phyloP scores from a whole-genome alignment of 2,797 vertebrate genomes.

The Pantherophis alleghaniensis region DNA sequence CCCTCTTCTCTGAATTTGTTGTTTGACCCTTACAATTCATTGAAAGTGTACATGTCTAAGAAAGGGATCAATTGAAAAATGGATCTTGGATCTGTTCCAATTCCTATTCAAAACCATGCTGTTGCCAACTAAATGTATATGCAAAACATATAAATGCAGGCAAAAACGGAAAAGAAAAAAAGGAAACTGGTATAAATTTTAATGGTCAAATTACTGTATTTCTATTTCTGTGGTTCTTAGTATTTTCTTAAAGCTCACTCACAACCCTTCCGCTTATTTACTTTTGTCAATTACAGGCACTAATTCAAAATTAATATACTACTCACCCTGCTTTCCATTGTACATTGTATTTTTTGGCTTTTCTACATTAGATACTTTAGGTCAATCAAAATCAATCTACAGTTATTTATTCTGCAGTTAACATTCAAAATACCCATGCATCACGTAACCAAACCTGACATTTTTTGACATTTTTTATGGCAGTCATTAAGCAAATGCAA shows the following conservation, averaged over 20 bases:
- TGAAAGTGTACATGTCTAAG: conserved; percentile 37
- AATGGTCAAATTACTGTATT: conserved; percentile 38
- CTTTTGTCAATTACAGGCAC: neutral
- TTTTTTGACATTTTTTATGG: neutral
- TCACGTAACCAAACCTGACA: neutral
- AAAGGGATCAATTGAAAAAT: conserved; percentile 49
- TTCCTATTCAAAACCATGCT: conserved; percentile 62
- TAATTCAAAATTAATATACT: neutral
- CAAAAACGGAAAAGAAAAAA: conserved; percentile 49
- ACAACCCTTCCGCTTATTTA: conserved; percentile 24
- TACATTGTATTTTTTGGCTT: neutral
- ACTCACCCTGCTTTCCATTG: neutral
- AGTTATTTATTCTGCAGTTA: neutral
- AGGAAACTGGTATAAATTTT: conserved; percentile 28
- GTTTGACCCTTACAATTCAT: conserved; percentile 54
- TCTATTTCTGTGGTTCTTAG: conserved; percentile 17
- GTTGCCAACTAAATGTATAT: conserved; percentile 60
- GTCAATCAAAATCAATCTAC: neutral
- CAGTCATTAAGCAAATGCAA: neutral
- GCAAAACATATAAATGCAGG: conserved; percentile 54
- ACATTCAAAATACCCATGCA: neutral
- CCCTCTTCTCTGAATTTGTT: conserved; percentile 41
- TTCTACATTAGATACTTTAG: neutral
- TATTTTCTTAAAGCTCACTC: conserved; percentile 9
- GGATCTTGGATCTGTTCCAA: conserved; percentile 52